phyloP scores from a whole-genome alignment of 1,140 invertebrate species.

The Pteromalus puparum region DNA sequence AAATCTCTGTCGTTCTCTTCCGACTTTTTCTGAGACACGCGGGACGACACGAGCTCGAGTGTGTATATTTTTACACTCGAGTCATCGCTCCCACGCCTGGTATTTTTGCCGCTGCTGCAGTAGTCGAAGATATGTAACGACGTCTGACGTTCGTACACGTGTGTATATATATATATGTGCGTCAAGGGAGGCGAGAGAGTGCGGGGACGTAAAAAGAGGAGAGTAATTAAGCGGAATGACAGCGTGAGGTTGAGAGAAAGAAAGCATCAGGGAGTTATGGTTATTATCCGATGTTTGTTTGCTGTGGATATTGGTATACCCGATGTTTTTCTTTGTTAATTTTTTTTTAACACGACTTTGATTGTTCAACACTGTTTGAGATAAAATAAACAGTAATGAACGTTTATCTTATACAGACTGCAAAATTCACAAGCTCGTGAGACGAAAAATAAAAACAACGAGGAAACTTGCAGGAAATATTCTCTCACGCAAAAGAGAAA shows the following conservation, averaged over 20 bases:
- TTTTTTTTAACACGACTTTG: too few species aligned
- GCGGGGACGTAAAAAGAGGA: slow-evolving; percentile 1
- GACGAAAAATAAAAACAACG: background rate
- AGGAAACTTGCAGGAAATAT: background rate
- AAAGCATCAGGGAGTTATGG: background rate
- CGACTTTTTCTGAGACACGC: slow-evolving; percentile 54
- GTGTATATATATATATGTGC: too few species aligned
- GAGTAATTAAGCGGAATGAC: background rate
- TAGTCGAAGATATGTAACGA: slow-evolving; percentile 70
- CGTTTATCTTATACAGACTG: too few species aligned
- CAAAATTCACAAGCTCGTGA: too few species aligned
- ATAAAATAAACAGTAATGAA: too few species aligned
- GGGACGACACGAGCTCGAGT: slow-evolving; percentile 58
- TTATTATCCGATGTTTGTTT: background rate
- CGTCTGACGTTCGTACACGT: slow-evolving; percentile 55
- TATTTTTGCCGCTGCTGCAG: slow-evolving; percentile 70
- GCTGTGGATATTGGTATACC: background rate
- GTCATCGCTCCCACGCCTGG: slow-evolving; percentile 74
- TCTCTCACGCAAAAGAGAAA: slow-evolving; percentile 1
- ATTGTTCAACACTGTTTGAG: too few species aligned
- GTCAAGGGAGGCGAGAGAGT: background rate
- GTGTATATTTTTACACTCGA: slow-evolving; percentile 71
- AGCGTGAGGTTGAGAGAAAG: background rate
- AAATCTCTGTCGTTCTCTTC: slow-evolving; percentile 52
- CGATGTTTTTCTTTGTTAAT: background rate